phyloP scores from a whole-genome alignment of 2,888 invertebrate species.

The Didymodactylos carnosus region DNA sequence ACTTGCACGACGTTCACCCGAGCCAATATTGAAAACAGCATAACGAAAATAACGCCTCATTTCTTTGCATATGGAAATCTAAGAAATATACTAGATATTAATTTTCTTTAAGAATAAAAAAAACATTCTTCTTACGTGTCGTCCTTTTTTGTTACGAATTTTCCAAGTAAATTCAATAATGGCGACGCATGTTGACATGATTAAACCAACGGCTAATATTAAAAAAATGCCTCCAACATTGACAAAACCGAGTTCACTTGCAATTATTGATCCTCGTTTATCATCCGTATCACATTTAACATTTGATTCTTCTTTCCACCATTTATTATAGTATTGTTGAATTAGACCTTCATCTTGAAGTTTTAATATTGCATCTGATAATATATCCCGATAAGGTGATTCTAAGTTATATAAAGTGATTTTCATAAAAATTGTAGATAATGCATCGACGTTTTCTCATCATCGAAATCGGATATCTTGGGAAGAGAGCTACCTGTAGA shows the following conservation, averaged over 20 bases:
- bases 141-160: constrained; percentile 16
- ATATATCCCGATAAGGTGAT: constrained; percentile 82
- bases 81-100: neutral
- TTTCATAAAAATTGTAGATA: no score
- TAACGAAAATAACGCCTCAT: neutral
- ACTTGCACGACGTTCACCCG: neutral
- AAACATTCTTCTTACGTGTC: neutral
- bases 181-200: constrained; percentile 71
- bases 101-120: neutral
- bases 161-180: constrained; percentile 86
- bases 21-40: neutral
- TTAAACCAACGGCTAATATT: constrained; percentile 78
- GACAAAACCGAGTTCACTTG: constrained; percentile 5
- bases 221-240: constrained; percentile 53
- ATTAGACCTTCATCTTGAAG: constrained; percentile 67
- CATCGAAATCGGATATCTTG: no score
- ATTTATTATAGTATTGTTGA: constrained; percentile 61
- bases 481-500: no score
- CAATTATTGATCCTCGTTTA: constrained; percentile 51
- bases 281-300: constrained; percentile 36
- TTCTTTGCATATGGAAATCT: neutral
- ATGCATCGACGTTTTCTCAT: no score
- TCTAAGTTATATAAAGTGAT: constrained; percentile 39
- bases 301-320: constrained; percentile 82
- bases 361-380: constrained; percentile 76